Percentiles rank a stretch among this genome's conserved stretches.
Conservation (phyloP, 1,140 invertebrate species). For the Glomeris maerens region DNA sequence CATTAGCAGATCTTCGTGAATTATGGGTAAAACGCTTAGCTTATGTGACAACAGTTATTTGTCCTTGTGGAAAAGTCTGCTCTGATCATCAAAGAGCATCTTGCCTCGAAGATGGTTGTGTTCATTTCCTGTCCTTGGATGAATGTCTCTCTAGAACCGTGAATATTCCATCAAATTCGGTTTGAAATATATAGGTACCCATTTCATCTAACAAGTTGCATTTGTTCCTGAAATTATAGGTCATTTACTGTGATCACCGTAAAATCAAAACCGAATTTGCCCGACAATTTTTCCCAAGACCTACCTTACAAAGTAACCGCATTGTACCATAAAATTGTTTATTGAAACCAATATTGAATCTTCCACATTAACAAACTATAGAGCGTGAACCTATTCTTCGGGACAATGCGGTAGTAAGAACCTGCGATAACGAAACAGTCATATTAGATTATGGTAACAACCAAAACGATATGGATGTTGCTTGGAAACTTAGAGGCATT, state of each 20-base stretch:
- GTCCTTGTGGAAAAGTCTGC: slow-evolving; percentile 31
- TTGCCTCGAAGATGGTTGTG: slow-evolving; percentile 27
- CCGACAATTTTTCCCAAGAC: slow-evolving; percentile 30
- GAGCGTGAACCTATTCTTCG: slow-evolving; percentile 25
- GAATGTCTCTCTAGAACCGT: slow-evolving; percentile 35
- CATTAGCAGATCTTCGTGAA: slow-evolving; percentile 28
- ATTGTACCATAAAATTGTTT: background rate
- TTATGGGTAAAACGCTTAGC: slow-evolving; percentile 32
- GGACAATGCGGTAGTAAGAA: slow-evolving; percentile 20
- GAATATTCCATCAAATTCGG: no score
- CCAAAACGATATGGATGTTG: slow-evolving; percentile 10
- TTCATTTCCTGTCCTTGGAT: slow-evolving; percentile 34
- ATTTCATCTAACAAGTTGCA: background rate
- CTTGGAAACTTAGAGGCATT: slow-evolving; percentile 25
- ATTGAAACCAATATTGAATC: background rate
- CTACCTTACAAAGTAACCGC: slow-evolving; percentile 11
- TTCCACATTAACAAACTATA: background rate
- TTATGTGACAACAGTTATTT: slow-evolving; percentile 28
- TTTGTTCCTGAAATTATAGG: slow-evolving; percentile 21
- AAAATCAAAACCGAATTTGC: slow-evolving; percentile 31
- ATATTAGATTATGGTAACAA: slow-evolving; percentile 1
- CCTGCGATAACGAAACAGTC: slow-evolving; percentile 17
- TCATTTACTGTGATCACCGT: slow-evolving; percentile 32
- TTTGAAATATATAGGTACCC: slow-evolving; percentile 9
- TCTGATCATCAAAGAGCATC: slow-evolving; percentile 23